Conservation (phyloP, 2,113 vertebrate genomes). For the Oxyura jamaicensis region DNA sequence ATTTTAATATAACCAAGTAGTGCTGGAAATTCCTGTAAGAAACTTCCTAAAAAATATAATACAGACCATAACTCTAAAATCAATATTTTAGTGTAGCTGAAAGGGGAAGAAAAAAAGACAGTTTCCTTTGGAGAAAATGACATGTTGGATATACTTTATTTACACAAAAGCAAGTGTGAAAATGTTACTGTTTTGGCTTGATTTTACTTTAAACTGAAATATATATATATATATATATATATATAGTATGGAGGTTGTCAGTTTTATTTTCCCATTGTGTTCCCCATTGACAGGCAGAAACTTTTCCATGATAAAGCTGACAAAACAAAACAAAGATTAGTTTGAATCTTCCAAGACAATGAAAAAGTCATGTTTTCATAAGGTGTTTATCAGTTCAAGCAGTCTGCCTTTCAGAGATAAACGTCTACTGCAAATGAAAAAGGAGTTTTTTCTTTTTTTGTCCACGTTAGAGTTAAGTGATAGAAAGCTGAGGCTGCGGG, state of each 20-base stretch:
- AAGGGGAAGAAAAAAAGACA: too few species aligned
- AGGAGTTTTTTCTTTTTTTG: neutral
- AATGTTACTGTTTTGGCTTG: neutral
- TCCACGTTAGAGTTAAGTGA: neutral
- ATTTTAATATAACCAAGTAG: neutral
- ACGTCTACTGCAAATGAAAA: neutral
- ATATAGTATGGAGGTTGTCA: neutral
- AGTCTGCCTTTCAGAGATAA: neutral
- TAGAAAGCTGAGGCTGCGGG: neutral
- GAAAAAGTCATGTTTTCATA: neutral
- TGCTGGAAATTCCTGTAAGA: neutral
- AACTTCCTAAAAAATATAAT: neutral
- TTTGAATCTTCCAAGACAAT: neutral
- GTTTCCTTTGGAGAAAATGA: neutral
- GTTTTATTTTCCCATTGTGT: neutral
- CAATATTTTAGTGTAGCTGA: neutral
- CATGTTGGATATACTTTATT: fast-evolving
- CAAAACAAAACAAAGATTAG: neutral
- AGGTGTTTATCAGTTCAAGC: neutral
- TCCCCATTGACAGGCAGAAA: neutral
- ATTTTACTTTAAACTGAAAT: neutral
- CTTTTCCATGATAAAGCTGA: neutral
- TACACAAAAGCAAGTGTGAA: fast-evolving
- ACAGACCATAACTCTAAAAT: neutral
- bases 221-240: too few species aligned